Evolutionary conservation across 2,888 invertebrate genomes (phyloP).

Genomic region (Leptogaster cylindrica): DNA sequence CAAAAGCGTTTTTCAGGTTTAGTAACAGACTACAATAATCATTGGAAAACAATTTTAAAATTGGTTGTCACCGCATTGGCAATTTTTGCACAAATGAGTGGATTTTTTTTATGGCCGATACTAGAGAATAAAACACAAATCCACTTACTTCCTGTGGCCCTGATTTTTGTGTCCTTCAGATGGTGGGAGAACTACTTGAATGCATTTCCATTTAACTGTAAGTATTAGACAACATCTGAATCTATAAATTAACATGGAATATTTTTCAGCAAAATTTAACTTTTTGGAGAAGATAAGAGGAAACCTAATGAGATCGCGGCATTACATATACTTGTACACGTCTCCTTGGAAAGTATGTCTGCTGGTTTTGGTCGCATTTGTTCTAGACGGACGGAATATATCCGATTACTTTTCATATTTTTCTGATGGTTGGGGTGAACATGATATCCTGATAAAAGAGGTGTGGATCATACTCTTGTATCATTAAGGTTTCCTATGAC

Average conservation of each 20-base stretch:
- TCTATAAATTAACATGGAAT: not conserved
- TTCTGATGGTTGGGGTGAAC: slow-evolving; percentile 63
- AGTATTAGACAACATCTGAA: not conserved
- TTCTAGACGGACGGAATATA: slow-evolving; percentile 62
- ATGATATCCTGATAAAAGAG: slow-evolving; percentile 65
- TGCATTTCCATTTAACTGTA: slow-evolving; percentile 54
- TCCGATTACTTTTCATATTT: slow-evolving; percentile 63
- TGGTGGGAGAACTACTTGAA: slow-evolving; percentile 87
- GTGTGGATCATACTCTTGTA: slow-evolving; percentile 49
- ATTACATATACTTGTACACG: slow-evolving; percentile 75
- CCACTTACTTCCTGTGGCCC: slow-evolving; percentile 67
- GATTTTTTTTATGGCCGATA: slow-evolving; percentile 74
- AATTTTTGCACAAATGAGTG: slow-evolving; percentile 69
- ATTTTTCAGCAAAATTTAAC: slow-evolving; percentile 43
- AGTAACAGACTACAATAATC: slow-evolving; percentile 52
- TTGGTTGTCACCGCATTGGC: slow-evolving; percentile 61
- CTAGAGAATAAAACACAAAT: slow-evolving; percentile 63
- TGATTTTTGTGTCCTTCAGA: slow-evolving; percentile 73
- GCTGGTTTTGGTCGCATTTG: slow-evolving; percentile 71
- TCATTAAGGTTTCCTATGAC: too few relatives aligned
- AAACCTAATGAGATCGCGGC: slow-evolving; percentile 70
- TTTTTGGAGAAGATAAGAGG: slow-evolving; percentile 63
- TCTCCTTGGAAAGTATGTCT: slow-evolving; percentile 78
- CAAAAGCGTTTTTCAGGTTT: slow-evolving; percentile 54
- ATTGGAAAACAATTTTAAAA: slow-evolving; percentile 52